A percentile compares a stretch with the other conserved stretches of the same genome.
phyloP scores from a whole-genome alignment of 2,797 vertebrate species.

The Acrossocheilus fasciatus region DNA sequence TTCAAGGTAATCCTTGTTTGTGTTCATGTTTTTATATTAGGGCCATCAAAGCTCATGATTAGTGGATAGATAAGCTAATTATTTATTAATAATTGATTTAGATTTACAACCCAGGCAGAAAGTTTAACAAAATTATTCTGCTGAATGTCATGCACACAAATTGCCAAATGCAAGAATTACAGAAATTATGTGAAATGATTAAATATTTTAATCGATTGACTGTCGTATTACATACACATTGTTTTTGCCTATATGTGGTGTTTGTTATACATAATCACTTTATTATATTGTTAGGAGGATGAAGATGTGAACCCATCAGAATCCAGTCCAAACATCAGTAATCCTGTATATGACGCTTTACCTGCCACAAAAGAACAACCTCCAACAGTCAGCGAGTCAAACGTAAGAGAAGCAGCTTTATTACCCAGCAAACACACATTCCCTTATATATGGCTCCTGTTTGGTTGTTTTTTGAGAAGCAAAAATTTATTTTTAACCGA shows the following conservation, averaged over 20 bases:
- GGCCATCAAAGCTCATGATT: not conserved
- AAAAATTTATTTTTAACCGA: not conserved
- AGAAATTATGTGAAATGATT: not conserved
- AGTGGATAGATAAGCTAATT: not conserved
- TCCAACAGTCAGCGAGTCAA: slow-evolving; percentile 58
- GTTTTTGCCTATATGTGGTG: not conserved
- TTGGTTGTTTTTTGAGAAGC: not conserved
- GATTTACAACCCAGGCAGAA: not conserved
- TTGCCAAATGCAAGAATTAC: not conserved
- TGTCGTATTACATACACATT: not conserved
- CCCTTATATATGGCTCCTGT: not conserved
- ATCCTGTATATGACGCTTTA: slow-evolving; percentile 84
- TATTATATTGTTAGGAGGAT: slow-evolving; percentile 75
- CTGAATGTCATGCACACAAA: not conserved
- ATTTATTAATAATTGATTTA: not conserved
- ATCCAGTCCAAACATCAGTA: slow-evolving; percentile 78
- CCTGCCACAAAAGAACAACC: slow-evolving; percentile 53
- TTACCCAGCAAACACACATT: not conserved
- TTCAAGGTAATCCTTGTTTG: slow-evolving; percentile 82
- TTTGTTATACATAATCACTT: not conserved
- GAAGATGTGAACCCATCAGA: slow-evolving; percentile 70
- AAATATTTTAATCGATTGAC: not conserved
- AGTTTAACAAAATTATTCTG: not conserved
- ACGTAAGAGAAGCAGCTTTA: not conserved
- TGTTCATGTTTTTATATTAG: not conserved